Evolutionary conservation across 2,888 invertebrate species (phyloP).

Genomic region (Diloba caeruleocephala): DNA sequence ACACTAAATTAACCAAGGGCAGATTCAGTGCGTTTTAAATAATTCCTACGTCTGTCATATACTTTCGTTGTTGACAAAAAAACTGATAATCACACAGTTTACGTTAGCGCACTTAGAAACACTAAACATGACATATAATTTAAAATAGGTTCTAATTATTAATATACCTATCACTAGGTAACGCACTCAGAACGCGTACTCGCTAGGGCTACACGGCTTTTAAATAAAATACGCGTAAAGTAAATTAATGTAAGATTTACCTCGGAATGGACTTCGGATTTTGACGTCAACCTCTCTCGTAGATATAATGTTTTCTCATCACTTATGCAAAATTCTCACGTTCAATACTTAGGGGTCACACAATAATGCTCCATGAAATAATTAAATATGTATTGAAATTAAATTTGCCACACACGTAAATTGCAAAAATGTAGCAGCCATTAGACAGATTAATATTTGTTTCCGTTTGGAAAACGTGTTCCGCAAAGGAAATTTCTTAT

Average conservation of each 20-base stretch:
- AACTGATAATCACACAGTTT: conserved; percentile 46
- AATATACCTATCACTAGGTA: conserved; percentile 32
- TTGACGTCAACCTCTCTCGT: conserved; percentile 37
- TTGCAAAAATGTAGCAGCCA: conserved; percentile 69
- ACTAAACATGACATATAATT: conserved; percentile 11
- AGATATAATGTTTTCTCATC: conserved; percentile 24
- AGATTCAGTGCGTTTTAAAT: conserved; percentile 23
- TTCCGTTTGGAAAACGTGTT: conserved; percentile 56
- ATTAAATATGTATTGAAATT: conserved; percentile 43
- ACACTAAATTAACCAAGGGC: conserved; percentile 11
- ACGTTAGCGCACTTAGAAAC: conserved; percentile 22
- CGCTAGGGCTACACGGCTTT: conserved; percentile 60
- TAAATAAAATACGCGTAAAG: conserved; percentile 58
- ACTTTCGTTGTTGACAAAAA: conserved; percentile 60
- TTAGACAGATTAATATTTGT: conserved; percentile 58
- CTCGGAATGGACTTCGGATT: conserved; percentile 59
- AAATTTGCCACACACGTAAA: conserved; percentile 68
- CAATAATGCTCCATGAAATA: conserved; percentile 24
- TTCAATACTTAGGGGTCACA: conserved; percentile 23
- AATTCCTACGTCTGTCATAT: conserved; percentile 34
- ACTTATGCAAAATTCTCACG: conserved; percentile 21
- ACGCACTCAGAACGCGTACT: conserved; percentile 29
- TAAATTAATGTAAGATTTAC: conserved; percentile 68
- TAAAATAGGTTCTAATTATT: conserved; percentile 26
- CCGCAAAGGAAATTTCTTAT: conserved; percentile 28